Conservation (phyloP, 1,140 invertebrate genomes). For the Drosophila malerkotliana region DNA sequence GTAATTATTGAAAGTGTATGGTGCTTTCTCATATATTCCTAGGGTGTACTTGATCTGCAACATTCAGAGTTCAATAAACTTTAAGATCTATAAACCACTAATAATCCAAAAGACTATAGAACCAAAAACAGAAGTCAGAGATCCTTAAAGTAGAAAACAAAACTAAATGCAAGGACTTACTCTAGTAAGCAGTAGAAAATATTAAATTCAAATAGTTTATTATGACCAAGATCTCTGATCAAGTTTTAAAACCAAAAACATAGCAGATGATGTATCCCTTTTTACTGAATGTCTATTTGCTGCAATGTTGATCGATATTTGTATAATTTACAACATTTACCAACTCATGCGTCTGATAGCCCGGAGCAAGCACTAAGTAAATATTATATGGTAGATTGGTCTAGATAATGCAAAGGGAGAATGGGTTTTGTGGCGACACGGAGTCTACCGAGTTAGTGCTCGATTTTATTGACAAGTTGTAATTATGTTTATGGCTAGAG, state of each 20-base stretch:
- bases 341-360: conserved; percentile 26
- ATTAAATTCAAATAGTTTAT: no score
- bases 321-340: conserved; percentile 68
- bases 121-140: no score
- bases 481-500: conserved; percentile 66
- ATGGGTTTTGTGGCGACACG: conserved; percentile 56
- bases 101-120: no score
- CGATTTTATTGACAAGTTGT: conserved; percentile 74
- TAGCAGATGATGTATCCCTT: background rate
- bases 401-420: conserved; percentile 29
- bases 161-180: background rate
- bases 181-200: no score
- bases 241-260: background rate
- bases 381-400: conserved; percentile 22
- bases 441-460: conserved; percentile 54
- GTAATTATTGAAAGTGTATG: conserved; percentile 60
- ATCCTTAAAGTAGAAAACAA: background rate
- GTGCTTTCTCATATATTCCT: background rate
- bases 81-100: no score
- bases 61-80: background rate
- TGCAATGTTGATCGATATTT: conserved; percentile 58
- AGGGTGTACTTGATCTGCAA: background rate
- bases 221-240: no score
- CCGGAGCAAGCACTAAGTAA: conserved; percentile 24
- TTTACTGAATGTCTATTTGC: conserved; percentile 11